A percentile compares a stretch with the other conserved stretches of the same genome.
Evolutionary conservation across 2,113 vertebrate genomes (phyloP).

Genomic region (Beaufortia kweichowensis): DNA sequence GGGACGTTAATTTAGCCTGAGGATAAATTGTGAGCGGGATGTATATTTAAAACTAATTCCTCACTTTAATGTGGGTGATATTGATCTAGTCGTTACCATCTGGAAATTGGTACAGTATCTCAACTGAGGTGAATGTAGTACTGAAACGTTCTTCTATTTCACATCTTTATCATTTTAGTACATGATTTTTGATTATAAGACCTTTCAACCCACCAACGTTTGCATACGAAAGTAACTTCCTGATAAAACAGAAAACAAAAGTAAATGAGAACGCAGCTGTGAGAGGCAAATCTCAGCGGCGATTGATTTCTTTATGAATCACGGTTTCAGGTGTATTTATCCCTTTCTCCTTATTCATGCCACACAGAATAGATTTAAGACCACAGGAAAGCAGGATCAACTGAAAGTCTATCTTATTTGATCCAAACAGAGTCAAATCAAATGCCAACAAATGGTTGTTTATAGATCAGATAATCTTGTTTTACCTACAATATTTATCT

Average conservation of each 20-base stretch:
- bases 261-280: neutral
- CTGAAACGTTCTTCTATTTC: no score
- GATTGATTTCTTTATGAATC: neutral
- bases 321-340: conserved; percentile 11
- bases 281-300: neutral
- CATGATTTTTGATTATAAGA: no score
- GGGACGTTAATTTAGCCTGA: conserved; percentile 21
- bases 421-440: neutral
- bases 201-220: no score
- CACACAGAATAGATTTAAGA: conserved; percentile 17
- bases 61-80: neutral
- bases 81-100: neutral
- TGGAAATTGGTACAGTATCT: neutral
- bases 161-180: no score
- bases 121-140: neutral
- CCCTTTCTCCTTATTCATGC: conserved; percentile 12
- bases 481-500: neutral
- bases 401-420: neutral
- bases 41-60: neutral
- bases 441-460: conserved; percentile 9
- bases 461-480: neutral
- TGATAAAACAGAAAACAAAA: neutral
- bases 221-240: neutral
- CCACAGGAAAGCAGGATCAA: neutral
- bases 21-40: neutral